These are phyloP conservation scores for Lichenostomus cassidix DNA, from an alignment of 2,113 vertebrate genomes.

Conservation along the genomic window DNA sequence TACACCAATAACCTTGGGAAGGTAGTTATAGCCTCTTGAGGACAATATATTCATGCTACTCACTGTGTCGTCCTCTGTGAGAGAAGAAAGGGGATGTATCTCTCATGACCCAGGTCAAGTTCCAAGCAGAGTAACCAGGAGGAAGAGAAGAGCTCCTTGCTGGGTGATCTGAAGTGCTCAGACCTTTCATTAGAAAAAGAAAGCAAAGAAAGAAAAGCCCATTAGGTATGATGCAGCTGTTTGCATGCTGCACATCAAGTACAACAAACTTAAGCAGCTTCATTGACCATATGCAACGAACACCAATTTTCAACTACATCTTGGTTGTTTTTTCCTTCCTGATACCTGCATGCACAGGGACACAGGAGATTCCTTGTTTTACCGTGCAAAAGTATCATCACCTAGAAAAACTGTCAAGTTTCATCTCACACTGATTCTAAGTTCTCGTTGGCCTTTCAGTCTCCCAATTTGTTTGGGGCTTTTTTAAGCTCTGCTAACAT, in stretches of 20 bases:
- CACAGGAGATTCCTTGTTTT: neutral
- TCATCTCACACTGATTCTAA: neutral
- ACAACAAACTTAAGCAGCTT: neutral
- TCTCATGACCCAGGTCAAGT: slow-evolving; percentile 81
- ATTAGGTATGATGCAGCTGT: neutral
- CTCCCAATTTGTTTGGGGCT: neutral
- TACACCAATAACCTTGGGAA: neutral
- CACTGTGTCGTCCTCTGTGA: slow-evolving; percentile 76
- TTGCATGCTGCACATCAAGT: neutral
- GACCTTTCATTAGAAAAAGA: slow-evolving; percentile 52
- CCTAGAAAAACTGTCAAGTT: neutral
- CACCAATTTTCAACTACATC: neutral
- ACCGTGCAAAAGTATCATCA: neutral
- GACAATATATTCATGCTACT: slow-evolving; percentile 11
- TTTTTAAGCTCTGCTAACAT: neutral
- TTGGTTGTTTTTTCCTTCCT: neutral
- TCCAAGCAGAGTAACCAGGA: slow-evolving; percentile 68
- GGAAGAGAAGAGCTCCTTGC: slow-evolving; percentile 31
- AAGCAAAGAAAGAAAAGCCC: neutral
- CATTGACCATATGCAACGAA: neutral
- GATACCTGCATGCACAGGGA: accelerated
- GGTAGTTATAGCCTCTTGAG: neutral
- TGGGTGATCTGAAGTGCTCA: slow-evolving; percentile 22
- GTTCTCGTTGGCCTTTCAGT: neutral
- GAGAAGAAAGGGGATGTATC: slow-evolving; percentile 75